phyloP scores from a whole-genome alignment of 2,888 invertebrate genomes.

The Lordiphosa andalusiaca region DNA sequence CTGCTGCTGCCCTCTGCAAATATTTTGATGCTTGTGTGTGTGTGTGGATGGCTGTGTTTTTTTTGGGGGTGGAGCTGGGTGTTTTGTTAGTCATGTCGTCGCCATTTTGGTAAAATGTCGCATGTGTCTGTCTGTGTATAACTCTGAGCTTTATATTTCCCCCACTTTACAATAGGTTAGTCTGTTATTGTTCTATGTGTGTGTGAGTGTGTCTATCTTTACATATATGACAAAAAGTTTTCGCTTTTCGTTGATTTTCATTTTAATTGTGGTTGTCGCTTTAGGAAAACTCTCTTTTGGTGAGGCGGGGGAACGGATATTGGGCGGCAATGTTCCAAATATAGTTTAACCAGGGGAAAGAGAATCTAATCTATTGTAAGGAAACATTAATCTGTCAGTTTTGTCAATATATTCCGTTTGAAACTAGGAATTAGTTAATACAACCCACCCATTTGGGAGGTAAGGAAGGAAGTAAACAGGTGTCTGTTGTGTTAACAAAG shows the following conservation, averaged over 20 bases:
- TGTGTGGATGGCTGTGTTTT: background rate
- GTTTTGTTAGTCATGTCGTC: slow-evolving; percentile 29
- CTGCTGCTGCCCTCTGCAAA: slow-evolving; percentile 33
- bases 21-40: slow-evolving; percentile 27
- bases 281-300: background rate
- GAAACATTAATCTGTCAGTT: no score
- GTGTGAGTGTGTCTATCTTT: slow-evolving; percentile 12
- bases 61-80: slow-evolving; percentile 11
- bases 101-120: slow-evolving; percentile 39
- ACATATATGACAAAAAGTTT: slow-evolving; percentile 51
- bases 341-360: no score
- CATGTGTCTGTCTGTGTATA: slow-evolving; percentile 16
- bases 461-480: no score
- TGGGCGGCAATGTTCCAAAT: no score
- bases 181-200: slow-evolving; percentile 64
- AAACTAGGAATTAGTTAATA: no score
- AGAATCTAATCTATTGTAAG: no score
- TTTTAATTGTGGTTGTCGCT: slow-evolving; percentile 52
- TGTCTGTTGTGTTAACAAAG: no score
- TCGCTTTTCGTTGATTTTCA: slow-evolving; percentile 69
- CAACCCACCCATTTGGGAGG: no score
- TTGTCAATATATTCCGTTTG: no score
- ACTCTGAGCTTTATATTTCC: slow-evolving; percentile 36
- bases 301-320: no score
- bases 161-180: slow-evolving; percentile 71